Evolutionary conservation across 2,888 invertebrate species (phyloP), one percentile per base, ranked within the genome.

Genomic region (Drosophila neotestacea): DNA sequence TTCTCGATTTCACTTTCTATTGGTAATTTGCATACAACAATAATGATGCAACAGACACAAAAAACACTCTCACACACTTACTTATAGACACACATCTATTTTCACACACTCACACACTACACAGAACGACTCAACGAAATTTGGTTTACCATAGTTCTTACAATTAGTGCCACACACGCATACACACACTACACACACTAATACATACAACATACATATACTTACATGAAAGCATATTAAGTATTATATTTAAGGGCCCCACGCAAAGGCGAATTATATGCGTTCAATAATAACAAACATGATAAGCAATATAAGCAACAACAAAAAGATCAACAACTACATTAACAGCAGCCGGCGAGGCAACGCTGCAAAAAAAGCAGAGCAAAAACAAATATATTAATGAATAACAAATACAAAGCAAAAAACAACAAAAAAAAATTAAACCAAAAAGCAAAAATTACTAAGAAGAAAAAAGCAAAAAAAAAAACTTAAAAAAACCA

Each of bases 401-500:
- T 56, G 39, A 72, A 64, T 62, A 30, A 46, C 22, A 22, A 22
- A 22, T 1, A 22, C 22, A 1, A 22, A 34, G 41, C 55, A 61
- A 64, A 75, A 56, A 60, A 48, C 22, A 30, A 52, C 22, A 30
- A 52, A 51, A 48, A 59, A 59, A 7, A 32, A 42, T 77, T 72
- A 85, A 86, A 81, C 74, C 73, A 73, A 80, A 78, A 84, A 83
- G 65, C 60, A 65, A 76, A 77, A 87, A 73, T 74, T 71, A 32
- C 62, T 67, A 56, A 56, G 69, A 60, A 73, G 47, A 66, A 68
- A 68, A 55, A 74, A 72, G 77, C 77, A 70, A 70, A 74, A 70
- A 70, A 63, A 64, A 79, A 77, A 68, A 77, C 75, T 77, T 76
- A 70, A 79, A 80, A 85, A 92, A 92, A 92, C 92, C 92, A 92